Conservation (phyloP, 2,113 vertebrate genomes). For the Megaptera novaeangliae region DNA sequence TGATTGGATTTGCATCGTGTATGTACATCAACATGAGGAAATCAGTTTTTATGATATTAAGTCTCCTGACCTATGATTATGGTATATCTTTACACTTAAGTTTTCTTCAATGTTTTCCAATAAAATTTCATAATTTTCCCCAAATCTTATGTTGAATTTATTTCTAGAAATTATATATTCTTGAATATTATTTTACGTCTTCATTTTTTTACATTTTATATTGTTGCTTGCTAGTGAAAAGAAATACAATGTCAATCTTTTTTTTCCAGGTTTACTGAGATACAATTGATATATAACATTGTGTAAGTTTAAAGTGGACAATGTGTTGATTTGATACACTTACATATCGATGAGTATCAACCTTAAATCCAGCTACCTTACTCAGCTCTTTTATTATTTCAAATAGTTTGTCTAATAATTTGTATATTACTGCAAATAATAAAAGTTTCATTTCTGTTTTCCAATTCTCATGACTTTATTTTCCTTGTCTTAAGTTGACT, state of each 20-base stretch:
- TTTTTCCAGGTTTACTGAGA: not conserved
- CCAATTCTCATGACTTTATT: not conserved
- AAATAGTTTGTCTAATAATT: not conserved
- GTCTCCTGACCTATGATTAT: not conserved
- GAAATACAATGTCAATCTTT: not conserved
- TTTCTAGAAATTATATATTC: not conserved
- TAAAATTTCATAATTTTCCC: not conserved
- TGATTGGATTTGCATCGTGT: not conserved
- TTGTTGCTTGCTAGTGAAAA: not conserved
- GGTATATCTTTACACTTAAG: not conserved
- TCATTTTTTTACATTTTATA: conserved; percentile 1
- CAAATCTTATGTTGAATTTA: not conserved
- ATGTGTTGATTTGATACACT: not conserved
- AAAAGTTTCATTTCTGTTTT: not conserved
- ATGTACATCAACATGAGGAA: not conserved
- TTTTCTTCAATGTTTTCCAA: not conserved
- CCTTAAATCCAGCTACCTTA: not conserved
- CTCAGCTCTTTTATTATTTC: not conserved
- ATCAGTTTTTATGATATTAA: not conserved
- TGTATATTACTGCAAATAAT: not conserved
- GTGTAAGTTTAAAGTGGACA: not conserved
- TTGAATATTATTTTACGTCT: not conserved
- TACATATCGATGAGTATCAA: not conserved
- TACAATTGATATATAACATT: not conserved
- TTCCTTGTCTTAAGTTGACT: not conserved